These are phyloP conservation scores for Phylloscopus trochilus DNA, from an alignment of 2,113 vertebrate genomes.

Conservation along the genomic window DNA sequence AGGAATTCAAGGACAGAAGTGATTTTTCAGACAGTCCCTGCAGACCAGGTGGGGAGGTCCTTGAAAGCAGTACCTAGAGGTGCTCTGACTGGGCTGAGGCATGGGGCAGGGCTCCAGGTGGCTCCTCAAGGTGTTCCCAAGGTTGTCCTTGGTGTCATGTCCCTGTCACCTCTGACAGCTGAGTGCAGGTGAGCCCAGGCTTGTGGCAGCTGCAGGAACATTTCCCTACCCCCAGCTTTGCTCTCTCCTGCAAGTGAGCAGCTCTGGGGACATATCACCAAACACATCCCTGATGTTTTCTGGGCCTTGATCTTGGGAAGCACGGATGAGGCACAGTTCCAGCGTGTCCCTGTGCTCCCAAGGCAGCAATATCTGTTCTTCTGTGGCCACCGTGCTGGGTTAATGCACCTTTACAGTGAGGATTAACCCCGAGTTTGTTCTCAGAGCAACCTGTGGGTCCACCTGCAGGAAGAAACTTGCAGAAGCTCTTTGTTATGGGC, in stretches of 20 bases:
- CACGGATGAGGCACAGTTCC: background rate
- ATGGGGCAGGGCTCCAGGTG: background rate
- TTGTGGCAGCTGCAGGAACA: background rate
- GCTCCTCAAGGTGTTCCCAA: background rate
- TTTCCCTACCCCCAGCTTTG: background rate
- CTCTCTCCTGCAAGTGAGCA: background rate
- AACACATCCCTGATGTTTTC: background rate
- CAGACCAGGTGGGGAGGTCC: background rate
- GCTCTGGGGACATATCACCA: background rate
- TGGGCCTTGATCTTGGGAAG: background rate
- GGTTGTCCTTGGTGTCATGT: background rate
- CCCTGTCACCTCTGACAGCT: background rate
- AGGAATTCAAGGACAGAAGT: constrained; percentile 45
- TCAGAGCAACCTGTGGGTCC: background rate
- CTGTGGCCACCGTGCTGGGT: background rate
- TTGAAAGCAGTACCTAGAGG: background rate
- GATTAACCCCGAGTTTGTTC: background rate
- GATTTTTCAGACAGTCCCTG: background rate
- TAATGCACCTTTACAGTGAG: background rate
- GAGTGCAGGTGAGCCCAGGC: background rate
- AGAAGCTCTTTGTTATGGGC: background rate
- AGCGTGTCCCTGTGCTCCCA: accelerated
- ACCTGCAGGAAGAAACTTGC: background rate
- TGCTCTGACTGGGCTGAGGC: background rate
- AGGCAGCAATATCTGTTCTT: background rate